phyloP scores from a whole-genome alignment of 2,888 invertebrate genomes.

The Cyaniris semiargus region DNA sequence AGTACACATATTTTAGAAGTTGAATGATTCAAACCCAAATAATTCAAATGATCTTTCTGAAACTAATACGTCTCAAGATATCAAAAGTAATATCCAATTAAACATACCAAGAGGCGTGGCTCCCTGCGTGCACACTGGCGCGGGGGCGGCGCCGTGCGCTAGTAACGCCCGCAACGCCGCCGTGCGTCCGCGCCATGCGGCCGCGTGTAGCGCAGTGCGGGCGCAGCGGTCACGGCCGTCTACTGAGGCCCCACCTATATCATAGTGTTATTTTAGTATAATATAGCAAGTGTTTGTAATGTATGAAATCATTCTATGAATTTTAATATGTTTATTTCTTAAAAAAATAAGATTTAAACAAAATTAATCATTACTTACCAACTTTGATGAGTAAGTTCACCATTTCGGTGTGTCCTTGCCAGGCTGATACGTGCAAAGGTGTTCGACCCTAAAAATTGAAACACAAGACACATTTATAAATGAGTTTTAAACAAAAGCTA shows the following conservation, averaged over 20 bases:
- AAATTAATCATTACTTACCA: constrained; percentile 59
- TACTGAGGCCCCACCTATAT: constrained; percentile 87
- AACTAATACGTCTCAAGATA: too few species aligned
- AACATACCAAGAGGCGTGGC: constrained; percentile 91
- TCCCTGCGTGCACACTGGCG: constrained; percentile 96
- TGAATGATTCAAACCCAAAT: too few species aligned
- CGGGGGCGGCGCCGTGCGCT: constrained; percentile 89
- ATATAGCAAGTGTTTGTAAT: too few species aligned
- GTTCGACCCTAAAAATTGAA: constrained; percentile 85
- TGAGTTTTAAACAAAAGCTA: not conserved
- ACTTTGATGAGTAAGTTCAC: constrained; percentile 90
- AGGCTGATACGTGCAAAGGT: constrained; percentile 93
- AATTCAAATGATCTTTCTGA: too few species aligned
- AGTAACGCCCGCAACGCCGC: constrained; percentile 90
- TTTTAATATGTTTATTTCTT: not conserved
- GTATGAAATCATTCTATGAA: too few species aligned
- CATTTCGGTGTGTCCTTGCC: constrained; percentile 97
- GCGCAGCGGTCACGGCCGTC: constrained; percentile 93
- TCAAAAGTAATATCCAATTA: too few species aligned
- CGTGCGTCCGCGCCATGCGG: constrained; percentile 97
- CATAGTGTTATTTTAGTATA: not conserved
- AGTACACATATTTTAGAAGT: too few species aligned
- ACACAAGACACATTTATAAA: constrained; percentile 41
- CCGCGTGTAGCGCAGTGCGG: constrained; percentile 95
- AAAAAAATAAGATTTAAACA: not conserved